Conservation (phyloP, 2,888 invertebrate species). For the Dinocampus coccinellae region DNA sequence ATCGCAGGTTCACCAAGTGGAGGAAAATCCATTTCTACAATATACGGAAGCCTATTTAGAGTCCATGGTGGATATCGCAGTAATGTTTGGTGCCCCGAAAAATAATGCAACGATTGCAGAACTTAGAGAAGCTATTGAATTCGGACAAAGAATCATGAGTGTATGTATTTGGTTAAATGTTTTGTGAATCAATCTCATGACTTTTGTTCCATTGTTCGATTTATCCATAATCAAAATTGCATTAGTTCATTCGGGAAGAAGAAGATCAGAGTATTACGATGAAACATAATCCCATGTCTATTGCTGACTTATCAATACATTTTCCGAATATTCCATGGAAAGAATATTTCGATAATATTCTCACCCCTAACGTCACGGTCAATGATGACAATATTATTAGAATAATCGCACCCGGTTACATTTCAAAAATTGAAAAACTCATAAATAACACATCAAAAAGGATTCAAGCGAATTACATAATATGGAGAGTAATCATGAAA, state of each 20-base stretch:
- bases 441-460: constrained; percentile 74
- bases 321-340: constrained; percentile 88
- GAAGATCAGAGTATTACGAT: constrained; percentile 62
- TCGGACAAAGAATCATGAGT: constrained; percentile 92
- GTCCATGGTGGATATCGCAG: constrained; percentile 77
- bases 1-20: background rate
- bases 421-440: constrained; percentile 78
- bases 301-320: constrained; percentile 80
- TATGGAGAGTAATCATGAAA: constrained; percentile 91
- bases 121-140: constrained; percentile 83
- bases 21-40: background rate
- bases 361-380: constrained; percentile 76
- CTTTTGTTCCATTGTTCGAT: too few species aligned
- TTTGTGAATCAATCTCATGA: background rate
- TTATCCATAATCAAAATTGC: too few species aligned
- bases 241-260: constrained; percentile 73
- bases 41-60: constrained; percentile 73
- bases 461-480: constrained; percentile 88
- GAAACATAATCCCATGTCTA: constrained; percentile 92
- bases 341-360: constrained; percentile 83
- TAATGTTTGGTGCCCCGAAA: background rate
- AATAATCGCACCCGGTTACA: constrained; percentile 87
- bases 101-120: constrained; percentile 70
- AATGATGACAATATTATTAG: constrained; percentile 82
- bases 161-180: constrained; percentile 73